phyloP scores from a whole-genome alignment of 1,140 invertebrate species.

The Vanessa atalanta region DNA sequence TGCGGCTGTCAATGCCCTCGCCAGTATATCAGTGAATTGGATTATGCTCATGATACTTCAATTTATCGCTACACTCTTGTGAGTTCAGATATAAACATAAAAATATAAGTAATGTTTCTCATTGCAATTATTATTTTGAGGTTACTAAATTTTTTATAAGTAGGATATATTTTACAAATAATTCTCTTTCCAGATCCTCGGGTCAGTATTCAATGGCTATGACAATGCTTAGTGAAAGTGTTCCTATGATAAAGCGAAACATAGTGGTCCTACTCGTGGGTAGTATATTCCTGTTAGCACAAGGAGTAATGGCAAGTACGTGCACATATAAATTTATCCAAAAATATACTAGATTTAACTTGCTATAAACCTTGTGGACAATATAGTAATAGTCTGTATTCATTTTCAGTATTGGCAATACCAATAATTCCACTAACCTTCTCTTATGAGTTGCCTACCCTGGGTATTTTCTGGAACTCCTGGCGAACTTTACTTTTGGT shows the following conservation, averaged over 20 bases:
- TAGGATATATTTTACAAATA: too few relatives aligned
- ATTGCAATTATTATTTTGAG: too few relatives aligned
- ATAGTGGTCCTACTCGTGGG: conserved; percentile 21
- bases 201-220: conserved; percentile 55
- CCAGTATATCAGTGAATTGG: conserved; percentile 66
- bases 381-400: too few relatives aligned
- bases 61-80: conserved; percentile 59
- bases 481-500: conserved; percentile 60
- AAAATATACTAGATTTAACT: neutral
- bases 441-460: conserved; percentile 49
- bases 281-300: conserved; percentile 7
- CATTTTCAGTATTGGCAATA: conserved; percentile 58
- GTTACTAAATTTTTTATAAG: neutral
- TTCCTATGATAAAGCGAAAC: conserved; percentile 55
- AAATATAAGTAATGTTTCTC: neutral
- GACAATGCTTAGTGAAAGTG: conserved; percentile 61
- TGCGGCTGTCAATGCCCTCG: conserved; percentile 48
- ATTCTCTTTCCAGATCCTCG: conserved; percentile 40
- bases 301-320: conserved; percentile 27
- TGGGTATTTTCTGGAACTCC: conserved; percentile 66
- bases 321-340: neutral
- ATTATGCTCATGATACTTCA: conserved; percentile 62
- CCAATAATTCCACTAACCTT: conserved; percentile 60
- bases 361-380: too few relatives aligned
- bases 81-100: neutral